Evolutionary conservation across 2,888 invertebrate genomes (phyloP).

Genomic region (Amiota mariae): DNA sequence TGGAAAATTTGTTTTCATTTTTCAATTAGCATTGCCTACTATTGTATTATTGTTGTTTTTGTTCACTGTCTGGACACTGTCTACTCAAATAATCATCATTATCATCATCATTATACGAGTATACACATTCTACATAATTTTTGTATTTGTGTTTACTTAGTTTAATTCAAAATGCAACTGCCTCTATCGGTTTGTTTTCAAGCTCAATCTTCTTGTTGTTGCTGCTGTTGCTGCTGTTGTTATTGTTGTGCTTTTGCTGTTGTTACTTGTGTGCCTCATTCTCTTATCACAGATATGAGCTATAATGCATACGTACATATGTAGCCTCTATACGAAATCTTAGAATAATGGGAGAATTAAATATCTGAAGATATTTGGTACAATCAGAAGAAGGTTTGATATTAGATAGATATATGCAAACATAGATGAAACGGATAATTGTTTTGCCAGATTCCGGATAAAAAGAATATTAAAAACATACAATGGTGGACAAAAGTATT

Average conservation of each 20-base stretch:
- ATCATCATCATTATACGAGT: constrained; percentile 33
- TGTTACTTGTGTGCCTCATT: constrained; percentile 35
- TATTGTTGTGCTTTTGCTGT: constrained; percentile 46
- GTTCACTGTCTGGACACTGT: constrained; percentile 54
- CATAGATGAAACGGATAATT: too few relatives aligned
- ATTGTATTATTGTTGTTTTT: constrained; percentile 8
- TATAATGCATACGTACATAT: too few relatives aligned
- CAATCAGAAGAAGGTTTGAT: too few relatives aligned
- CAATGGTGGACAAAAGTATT: too few relatives aligned
- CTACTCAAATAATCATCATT: constrained; percentile 49
- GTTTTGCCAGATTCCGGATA: too few relatives aligned
- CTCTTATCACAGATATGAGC: background rate
- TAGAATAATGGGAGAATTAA: too few relatives aligned
- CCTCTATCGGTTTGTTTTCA: constrained; percentile 21
- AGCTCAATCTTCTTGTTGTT: constrained; percentile 16
- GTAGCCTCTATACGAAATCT: too few relatives aligned
- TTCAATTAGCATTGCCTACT: background rate
- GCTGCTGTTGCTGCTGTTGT: constrained; percentile 17
- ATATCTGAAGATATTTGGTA: too few relatives aligned
- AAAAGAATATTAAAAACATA: too few relatives aligned
- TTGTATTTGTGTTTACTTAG: constrained; percentile 41
- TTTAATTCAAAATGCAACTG: background rate
- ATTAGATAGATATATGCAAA: too few relatives aligned
- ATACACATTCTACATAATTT: too few relatives aligned
- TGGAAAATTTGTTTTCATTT: background rate